Percentiles rank a stretch among this genome's conserved stretches.
Evolutionary conservation across 1,140 invertebrate species (phyloP).

Genomic region (Tyrophagus putrescentiae): DNA sequence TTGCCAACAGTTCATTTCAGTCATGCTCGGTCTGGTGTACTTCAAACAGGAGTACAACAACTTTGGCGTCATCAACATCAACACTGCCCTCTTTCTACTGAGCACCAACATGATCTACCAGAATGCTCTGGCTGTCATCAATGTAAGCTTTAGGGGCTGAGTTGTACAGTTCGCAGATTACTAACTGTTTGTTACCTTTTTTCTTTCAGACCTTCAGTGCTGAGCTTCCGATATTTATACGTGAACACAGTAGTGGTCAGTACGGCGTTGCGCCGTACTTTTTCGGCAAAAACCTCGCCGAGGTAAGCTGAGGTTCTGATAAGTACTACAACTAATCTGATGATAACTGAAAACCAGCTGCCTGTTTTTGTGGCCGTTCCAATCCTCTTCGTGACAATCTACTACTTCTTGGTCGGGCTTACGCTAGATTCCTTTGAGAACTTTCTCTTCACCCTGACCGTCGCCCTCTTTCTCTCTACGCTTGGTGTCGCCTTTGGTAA

Average conservation of each 20-base stretch:
- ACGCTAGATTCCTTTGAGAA: constrained; percentile 25
- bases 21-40: constrained; percentile 74
- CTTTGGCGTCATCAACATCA: constrained; percentile 84
- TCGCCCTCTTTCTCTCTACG: constrained; percentile 34
- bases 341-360: constrained; percentile 21
- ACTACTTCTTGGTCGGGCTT: constrained; percentile 51
- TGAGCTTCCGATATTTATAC: constrained; percentile 75
- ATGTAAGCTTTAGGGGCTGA: constrained; percentile 43
- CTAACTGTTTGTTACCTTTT: constrained; percentile 9
- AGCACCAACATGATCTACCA: constrained; percentile 85
- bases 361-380: constrained; percentile 50
- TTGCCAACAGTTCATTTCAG: constrained; percentile 52
- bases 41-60: constrained; percentile 65
- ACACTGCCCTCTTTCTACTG: constrained; percentile 82
- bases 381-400: constrained; percentile 61
- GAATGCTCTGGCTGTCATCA: constrained; percentile 73
- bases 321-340: not conserved
- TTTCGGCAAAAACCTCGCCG: constrained; percentile 66
- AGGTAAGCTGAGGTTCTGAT: constrained; percentile 32
- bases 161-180: not conserved
- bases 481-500: constrained; percentile 37
- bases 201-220: constrained; percentile 66
- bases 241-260: constrained; percentile 78
- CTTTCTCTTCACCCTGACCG: constrained; percentile 30
- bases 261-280: constrained; percentile 86